Conservation (phyloP, 2,113 vertebrate species). For the Pantherophis guttatus region DNA sequence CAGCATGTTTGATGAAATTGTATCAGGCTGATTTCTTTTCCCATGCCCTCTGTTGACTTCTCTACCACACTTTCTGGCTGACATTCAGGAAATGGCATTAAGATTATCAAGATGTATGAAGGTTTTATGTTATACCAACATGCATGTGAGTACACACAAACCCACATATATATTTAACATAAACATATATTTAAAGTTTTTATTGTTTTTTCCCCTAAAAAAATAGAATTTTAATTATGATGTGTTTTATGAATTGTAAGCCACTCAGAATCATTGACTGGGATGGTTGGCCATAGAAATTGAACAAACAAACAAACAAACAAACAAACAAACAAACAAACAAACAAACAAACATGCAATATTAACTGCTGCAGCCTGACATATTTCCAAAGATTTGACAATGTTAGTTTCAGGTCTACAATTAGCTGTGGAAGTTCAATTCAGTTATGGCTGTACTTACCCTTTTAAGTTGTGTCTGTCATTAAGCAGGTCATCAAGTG, state of each 20-base stretch:
- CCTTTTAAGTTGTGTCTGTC: background rate
- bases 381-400: background rate
- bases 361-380: background rate
- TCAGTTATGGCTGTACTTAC: background rate
- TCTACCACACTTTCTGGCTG: background rate
- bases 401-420: background rate
- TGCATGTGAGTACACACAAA: background rate
- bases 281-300: background rate
- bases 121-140: background rate
- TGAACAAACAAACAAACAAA: background rate
- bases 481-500: background rate
- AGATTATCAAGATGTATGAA: background rate
- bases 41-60: background rate
- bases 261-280: background rate
- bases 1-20: background rate
- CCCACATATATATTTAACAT: background rate
- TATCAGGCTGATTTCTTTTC: background rate
- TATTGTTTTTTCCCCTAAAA: background rate
- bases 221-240: background rate
- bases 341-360: background rate
- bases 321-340: background rate
- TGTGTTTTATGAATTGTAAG: background rate
- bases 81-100: conserved; percentile 5
- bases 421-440: background rate
- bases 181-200: background rate